phyloP scores from a whole-genome alignment of 2,113 vertebrate genomes.

The Lampris megalopsis region DNA sequence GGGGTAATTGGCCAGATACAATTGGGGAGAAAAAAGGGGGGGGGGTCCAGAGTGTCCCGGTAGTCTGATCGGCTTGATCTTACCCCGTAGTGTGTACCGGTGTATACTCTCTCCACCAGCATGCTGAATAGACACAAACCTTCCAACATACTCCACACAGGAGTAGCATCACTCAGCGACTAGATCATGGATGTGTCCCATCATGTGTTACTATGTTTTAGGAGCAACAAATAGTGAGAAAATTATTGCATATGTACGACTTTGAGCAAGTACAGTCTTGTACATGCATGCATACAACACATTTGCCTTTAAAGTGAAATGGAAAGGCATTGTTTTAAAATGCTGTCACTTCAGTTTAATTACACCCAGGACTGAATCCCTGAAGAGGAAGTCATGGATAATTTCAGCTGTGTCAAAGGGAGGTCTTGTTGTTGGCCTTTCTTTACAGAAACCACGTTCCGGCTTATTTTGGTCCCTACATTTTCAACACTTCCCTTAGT shows the following conservation, averaged over 20 bases:
- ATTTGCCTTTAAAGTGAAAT: too few relatives aligned
- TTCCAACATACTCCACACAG: neutral
- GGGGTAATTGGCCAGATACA: too few relatives aligned
- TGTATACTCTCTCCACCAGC: neutral
- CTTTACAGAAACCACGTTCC: neutral
- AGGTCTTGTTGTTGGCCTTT: too few relatives aligned
- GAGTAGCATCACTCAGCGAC: neutral
- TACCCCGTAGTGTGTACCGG: neutral
- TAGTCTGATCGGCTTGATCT: neutral
- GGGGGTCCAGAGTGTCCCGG: too few relatives aligned
- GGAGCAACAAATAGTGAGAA: neutral
- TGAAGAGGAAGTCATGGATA: too few relatives aligned
- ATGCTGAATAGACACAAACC: neutral
- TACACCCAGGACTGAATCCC: too few relatives aligned
- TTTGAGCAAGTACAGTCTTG: neutral
- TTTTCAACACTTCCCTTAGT: neutral
- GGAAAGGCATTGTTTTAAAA: neutral
- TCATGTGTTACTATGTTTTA: neutral
- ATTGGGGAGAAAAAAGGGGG: too few relatives aligned
- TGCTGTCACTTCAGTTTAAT: neutral
- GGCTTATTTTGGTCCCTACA: neutral
- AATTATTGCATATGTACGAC: neutral
- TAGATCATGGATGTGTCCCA: neutral
- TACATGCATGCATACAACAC: neutral
- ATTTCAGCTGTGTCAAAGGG: too few relatives aligned